Percentiles rank a stretch among this genome's conserved stretches.
Evolutionary conservation across 1,140 invertebrate genomes (phyloP).

Genomic region (Formica exsecta): DNA sequence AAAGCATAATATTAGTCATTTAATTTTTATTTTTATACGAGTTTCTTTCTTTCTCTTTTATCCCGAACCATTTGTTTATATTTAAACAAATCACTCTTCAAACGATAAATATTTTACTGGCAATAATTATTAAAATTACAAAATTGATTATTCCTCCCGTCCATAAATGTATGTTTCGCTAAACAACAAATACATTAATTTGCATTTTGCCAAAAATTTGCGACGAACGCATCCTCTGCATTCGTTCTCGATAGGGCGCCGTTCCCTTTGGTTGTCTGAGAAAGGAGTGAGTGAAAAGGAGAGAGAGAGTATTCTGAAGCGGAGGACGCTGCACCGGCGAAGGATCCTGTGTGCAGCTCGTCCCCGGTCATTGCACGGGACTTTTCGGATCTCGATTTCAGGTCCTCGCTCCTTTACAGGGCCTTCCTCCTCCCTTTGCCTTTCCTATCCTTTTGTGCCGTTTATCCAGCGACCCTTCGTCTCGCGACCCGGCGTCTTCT

Average conservation of each 20-base stretch:
- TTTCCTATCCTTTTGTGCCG: slow-evolving; percentile 77
- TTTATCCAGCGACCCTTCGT: slow-evolving; percentile 73
- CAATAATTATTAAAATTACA: background rate
- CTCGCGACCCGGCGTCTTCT: slow-evolving; percentile 38
- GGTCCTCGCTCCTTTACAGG: slow-evolving; percentile 68
- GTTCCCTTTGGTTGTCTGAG: slow-evolving; percentile 2
- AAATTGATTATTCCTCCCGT: background rate
- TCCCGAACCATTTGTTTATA: background rate
- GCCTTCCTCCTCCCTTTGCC: slow-evolving; percentile 48
- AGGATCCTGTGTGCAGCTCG: slow-evolving; percentile 75
- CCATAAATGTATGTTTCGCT: background rate
- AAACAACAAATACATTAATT: slow-evolving; percentile 11
- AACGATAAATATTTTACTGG: background rate
- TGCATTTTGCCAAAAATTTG: background rate
- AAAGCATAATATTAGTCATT: background rate
- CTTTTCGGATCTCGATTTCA: slow-evolving; percentile 79
- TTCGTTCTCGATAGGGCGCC: slow-evolving; percentile 20
- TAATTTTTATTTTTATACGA: background rate
- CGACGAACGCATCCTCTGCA: background rate
- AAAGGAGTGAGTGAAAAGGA: slow-evolving; percentile 26
- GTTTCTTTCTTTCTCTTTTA: background rate
- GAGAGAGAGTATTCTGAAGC: slow-evolving; percentile 24
- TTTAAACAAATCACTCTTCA: background rate
- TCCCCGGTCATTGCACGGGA: slow-evolving; percentile 81
- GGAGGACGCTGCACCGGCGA: slow-evolving; percentile 42